phyloP scores from a whole-genome alignment of 1,140 invertebrate species.

The Zaprionus tsacasi region DNA sequence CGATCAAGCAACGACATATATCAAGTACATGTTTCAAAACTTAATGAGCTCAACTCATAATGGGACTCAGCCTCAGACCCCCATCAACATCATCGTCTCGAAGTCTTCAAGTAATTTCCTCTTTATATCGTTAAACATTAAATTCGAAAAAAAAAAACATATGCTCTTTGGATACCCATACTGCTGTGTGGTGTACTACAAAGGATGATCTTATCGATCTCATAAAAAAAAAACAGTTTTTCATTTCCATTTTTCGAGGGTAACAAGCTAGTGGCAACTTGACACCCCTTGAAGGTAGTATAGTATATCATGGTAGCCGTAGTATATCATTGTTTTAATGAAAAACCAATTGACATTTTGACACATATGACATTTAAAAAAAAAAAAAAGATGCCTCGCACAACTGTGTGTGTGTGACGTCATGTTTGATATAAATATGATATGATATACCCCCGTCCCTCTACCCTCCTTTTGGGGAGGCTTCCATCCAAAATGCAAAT shows the following conservation, averaged over 20 bases:
- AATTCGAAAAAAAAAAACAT: neutral
- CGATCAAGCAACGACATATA: neutral
- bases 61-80: constrained; percentile 16
- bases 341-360: constrained; percentile 10
- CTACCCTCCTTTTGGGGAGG: too few relatives aligned
- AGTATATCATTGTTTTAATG: constrained; percentile 18
- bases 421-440: neutral
- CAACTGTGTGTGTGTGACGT: neutral
- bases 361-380: neutral
- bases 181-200: neutral
- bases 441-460: neutral
- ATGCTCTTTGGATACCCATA: constrained; percentile 11
- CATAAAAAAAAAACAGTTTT: neutral
- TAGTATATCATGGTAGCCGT: too few relatives aligned
- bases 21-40: constrained; percentile 13
- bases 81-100: neutral
- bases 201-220: neutral
- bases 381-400: neutral
- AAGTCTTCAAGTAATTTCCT: constrained; percentile 10
- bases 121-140: constrained; percentile 7
- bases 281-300: constrained; percentile 2
- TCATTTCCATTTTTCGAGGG: neutral
- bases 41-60: constrained; percentile 18
- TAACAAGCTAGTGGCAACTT: neutral
- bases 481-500: constrained; percentile 41